Evolutionary conservation across 2,888 invertebrate genomes (phyloP).

Genomic region (Eupithecia pulchellata): DNA sequence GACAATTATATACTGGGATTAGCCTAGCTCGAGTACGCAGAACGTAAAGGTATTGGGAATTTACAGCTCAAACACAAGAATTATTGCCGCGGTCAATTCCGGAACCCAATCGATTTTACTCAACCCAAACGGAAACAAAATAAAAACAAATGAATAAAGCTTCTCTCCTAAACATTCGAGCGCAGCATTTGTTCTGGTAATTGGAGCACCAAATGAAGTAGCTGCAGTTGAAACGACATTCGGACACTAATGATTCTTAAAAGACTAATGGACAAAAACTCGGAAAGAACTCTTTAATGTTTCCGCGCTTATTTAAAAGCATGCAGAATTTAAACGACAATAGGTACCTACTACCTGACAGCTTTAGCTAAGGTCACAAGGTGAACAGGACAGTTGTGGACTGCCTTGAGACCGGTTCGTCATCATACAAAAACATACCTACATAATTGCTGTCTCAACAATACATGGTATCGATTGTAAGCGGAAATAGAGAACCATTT

Average conservation of each 20-base stretch:
- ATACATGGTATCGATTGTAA: slow-evolving; percentile 17
- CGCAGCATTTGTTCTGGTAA: slow-evolving; percentile 26
- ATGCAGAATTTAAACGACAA: slow-evolving; percentile 15
- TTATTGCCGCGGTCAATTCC: background rate
- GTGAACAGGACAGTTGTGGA: slow-evolving; percentile 13
- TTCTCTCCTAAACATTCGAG: slow-evolving; percentile 22
- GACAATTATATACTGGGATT: slow-evolving; percentile 63
- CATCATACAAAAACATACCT: slow-evolving; percentile 17
- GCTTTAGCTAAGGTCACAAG: slow-evolving; percentile 14
- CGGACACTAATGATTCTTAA: slow-evolving; percentile 29
- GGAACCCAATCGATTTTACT: slow-evolving; percentile 7
- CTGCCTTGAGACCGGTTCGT: slow-evolving; percentile 19
- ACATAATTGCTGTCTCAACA: slow-evolving; percentile 13
- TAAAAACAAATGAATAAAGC: slow-evolving; percentile 17
- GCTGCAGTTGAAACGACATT: slow-evolving; percentile 30
- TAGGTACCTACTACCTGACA: slow-evolving; percentile 3
- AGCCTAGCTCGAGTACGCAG: slow-evolving; percentile 39
- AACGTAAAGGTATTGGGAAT: background rate
- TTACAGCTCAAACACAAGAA: background rate
- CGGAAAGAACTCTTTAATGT: slow-evolving; percentile 20
- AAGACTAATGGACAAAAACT: slow-evolving; percentile 24
- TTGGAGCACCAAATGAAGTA: slow-evolving; percentile 34
- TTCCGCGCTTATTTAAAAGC: slow-evolving; percentile 15
- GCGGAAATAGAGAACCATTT: slow-evolving; percentile 26
- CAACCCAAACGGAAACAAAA: slow-evolving; percentile 19